These are phyloP conservation scores for Blera fallax DNA, from an alignment of 2,888 invertebrate species.

Conservation along the genomic window DNA sequence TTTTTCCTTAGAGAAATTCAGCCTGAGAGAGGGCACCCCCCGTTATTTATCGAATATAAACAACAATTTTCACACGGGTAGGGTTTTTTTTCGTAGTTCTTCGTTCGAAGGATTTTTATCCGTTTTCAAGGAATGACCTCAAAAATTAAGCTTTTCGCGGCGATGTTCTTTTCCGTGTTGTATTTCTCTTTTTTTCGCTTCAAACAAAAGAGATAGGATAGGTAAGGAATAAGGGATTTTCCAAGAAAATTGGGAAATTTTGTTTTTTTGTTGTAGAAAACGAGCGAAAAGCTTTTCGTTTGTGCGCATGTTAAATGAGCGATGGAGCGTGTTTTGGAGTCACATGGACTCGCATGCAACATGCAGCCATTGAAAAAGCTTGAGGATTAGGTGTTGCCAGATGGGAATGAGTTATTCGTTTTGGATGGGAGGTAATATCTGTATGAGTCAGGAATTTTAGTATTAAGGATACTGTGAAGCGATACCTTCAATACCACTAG, in stretches of 20 bases:
- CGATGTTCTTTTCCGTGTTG: conserved; percentile 43
- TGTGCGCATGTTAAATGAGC: conserved; percentile 47
- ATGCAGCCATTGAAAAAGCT: conserved; percentile 51
- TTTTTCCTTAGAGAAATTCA: background rate
- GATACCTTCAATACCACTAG: too few relatives aligned
- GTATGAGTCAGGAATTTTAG: too few relatives aligned
- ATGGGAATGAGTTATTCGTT: too few relatives aligned
- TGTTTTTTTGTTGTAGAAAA: background rate
- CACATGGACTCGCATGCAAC: conserved; percentile 65
- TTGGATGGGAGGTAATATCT: too few relatives aligned
- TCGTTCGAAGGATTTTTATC: conserved; percentile 23
- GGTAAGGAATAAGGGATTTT: conserved; percentile 29
- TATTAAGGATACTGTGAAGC: too few relatives aligned
- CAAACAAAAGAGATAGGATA: background rate
- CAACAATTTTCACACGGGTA: conserved; percentile 30
- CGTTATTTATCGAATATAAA: conserved; percentile 65
- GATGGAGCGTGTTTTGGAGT: background rate
- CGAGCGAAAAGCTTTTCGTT: conserved; percentile 16
- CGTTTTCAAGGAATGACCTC: conserved; percentile 47
- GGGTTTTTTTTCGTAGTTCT: background rate
- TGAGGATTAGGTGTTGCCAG: conserved; percentile 38
- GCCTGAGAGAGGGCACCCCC: background rate
- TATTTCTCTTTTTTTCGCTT: background rate
- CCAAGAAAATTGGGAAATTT: conserved; percentile 57
- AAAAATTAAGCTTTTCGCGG: conserved; percentile 55